Evolutionary conservation across 30 jellyfish, hydroid and myxozoan genomes (phyloP), one percentile per base, ranked within the genome.

Genomic region (Kudoa iwatai): DNA sequence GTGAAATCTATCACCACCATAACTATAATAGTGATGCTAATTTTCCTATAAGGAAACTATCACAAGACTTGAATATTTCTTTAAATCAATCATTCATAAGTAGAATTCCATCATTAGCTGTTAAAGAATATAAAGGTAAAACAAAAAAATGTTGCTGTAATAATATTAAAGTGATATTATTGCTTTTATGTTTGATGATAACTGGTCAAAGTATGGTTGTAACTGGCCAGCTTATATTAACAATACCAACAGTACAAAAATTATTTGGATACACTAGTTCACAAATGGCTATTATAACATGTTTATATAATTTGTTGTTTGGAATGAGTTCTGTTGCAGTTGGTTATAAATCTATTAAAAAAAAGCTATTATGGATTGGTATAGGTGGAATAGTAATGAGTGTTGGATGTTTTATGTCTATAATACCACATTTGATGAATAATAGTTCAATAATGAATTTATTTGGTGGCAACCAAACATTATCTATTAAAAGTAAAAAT

Each of bases 121-220:
- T n/a, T n/a, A n/a, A n/a, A n/a, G n/a, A n/a, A n/a, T n/a, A n/a
- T n/a, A n/a, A n/a, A n/a, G n/a, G n/a, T n/a, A n/a, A n/a, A n/a
- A n/a, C n/a, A n/a, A n/a, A n/a, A n/a, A n/a, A n/a, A n/a, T n/a
- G n/a, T n/a, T n/a, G n/a, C n/a, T n/a, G n/a, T n/a, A n/a, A n/a
- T n/a, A n/a, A n/a, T n/a, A n/a, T n/a, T n/a, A n/a, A n/a, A n/a
- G n/a, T n/a, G n/a, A n/a, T n/a, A n/a, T n/a, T n/a, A n/a, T n/a
- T 28, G 11, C 36, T 32, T 33, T 1, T 61, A 17, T 58, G 77
- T 34, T 44, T 42, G 4, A 20, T 54, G 10, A 82, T 53, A 24
- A 53, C 45, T 6, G 53, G 67, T 3, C 92, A 69, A 48, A 77
- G 86, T 11, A 65, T 69, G 71, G 53, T 69, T 3, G 55, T 69